Evolutionary conservation across 2,888 invertebrate genomes (phyloP), one percentile per base, ranked within the genome.

Genomic region (Theodoxus fluviatilis): DNA sequence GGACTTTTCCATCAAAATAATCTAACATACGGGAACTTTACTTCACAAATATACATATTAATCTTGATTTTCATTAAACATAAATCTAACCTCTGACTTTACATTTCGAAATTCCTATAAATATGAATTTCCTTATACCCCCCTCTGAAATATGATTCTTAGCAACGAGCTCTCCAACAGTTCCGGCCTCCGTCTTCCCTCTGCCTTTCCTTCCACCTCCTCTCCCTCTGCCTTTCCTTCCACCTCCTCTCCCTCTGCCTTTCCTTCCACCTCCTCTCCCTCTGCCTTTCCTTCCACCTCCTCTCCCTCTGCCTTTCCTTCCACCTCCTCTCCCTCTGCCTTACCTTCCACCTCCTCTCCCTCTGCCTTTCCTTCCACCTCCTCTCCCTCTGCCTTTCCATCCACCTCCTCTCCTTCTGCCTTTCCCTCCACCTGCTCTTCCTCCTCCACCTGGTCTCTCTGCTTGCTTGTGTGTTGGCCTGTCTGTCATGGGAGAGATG

Each of bases 231-330:
- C 25, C 31, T 9, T 25, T 33, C 31, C 35, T 35, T 59, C 59
- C n/a, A 15, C n/a, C 15, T 33, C 59, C n/a, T n/a, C 15, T 35
- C n/a, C 59, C n/a, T 35, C n/a, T 35, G 15, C 59, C 15, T n/a
- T 15, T 9, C 59, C n/a, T 35, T 59, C 59, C 35, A 18, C 35
- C 59, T 59, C 31, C n/a, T 35, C 35, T n/a, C 35, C 59, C 35
- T 35, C 35, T n/a, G 15, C 59, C 35, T n/a, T 33, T 35, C 35
- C 31, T 59, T 35, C 35, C 33, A 35, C 31, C n/a, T n/a, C n/a
- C 59, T 59, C 59, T 33, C 31, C 35, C 33, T 33, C 59, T 59
- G 22, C 35, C 33, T 59, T 35, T 59, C 33, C n/a, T 35, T 33
- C 59, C 35, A 31, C 15, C 33, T 59, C 31, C 35, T 35, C 35